Evolutionary conservation across 1,140 invertebrate genomes (phyloP).

Genomic region (Cydia strobilella): DNA sequence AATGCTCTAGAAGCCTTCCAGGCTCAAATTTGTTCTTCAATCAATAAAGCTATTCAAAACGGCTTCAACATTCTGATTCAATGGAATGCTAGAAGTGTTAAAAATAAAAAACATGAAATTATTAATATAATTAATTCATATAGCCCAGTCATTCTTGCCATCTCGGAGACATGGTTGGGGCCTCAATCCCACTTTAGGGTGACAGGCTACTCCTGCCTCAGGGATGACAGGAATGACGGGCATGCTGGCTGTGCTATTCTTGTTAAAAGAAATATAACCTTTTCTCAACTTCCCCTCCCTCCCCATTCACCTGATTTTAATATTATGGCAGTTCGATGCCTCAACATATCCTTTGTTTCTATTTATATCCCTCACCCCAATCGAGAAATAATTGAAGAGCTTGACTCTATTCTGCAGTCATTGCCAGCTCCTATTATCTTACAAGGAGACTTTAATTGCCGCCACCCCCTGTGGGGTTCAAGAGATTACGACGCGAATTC

Average conservation of each 20-base stretch:
- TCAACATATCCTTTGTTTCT: slow-evolving; percentile 33
- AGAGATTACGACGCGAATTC: neutral
- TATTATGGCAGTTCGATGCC: slow-evolving; percentile 22
- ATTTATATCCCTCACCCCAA: slow-evolving; percentile 37
- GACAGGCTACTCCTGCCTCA: slow-evolving; percentile 37
- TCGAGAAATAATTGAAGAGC: neutral
- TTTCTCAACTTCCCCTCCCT: neutral
- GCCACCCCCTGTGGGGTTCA: slow-evolving; percentile 5
- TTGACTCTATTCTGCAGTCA: neutral
- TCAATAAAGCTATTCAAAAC: slow-evolving; percentile 1
- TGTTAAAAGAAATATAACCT: slow-evolving; percentile 9
- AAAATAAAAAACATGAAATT: slow-evolving; percentile 38
- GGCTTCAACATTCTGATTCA: slow-evolving; percentile 33
- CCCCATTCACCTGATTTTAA: slow-evolving; percentile 29
- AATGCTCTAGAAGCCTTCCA: no score
- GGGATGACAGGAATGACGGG: slow-evolving; percentile 42
- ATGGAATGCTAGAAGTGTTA: slow-evolving; percentile 38
- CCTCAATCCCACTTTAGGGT: slow-evolving; percentile 35
- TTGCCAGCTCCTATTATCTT: neutral
- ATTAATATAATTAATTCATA: slow-evolving; percentile 33
- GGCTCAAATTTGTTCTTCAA: no score
- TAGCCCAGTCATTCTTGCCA: slow-evolving; percentile 36
- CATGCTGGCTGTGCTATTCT: slow-evolving; percentile 37
- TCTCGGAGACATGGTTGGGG: slow-evolving; percentile 41
- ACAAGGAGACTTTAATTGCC: slow-evolving; percentile 11